Evolutionary conservation across 2,113 vertebrate species (phyloP), one percentile per base, ranked within the genome.

Genomic region (Tachycineta bicolor): DNA sequence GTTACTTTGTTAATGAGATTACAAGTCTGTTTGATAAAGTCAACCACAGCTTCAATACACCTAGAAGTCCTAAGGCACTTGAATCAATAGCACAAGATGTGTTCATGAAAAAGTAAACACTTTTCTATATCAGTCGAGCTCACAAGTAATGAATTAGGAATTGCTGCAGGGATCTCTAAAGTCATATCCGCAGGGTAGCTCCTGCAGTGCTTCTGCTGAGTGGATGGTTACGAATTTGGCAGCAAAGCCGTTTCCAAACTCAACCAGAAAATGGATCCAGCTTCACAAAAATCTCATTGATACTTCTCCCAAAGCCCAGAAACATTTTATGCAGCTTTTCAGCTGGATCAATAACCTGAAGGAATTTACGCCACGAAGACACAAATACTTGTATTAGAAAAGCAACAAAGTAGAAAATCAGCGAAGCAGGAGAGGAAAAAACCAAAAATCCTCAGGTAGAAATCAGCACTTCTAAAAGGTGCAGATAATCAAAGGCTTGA

Each of bases 1-100:
- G 39, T 65, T 95, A 88, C 82, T 80, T 80, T 64, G 18, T 62
- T 83, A 89, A 94, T 76, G 55, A 93, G 83, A 94, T 90, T 92
- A 88, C 82, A 88, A 69, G 55, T 90, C 87, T 77, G 53, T 80
- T 86, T 86, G 85, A 77, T 67, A 92, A 88, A 94, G 58, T 87
- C 79, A 90, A 24, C 37, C 55, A 33, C 58, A 69, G 34, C 63
- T 92, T 83, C 79, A 88, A 67, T 58, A 80, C 29, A 53, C 58
- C 80, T 53, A 49, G 49, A 68, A 62, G 39, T 85, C 79, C 90
- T 94, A 69, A 85, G 87, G 94, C 82, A n/a, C 59, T 90, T 28
- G 41, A 87, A 85, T 95, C 93, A 92, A 62, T 76, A 76, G 74
- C 75, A 65, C 44, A 63, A 47, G 41, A 82, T 31, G 53, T 64